Conservation (phyloP, 2,888 invertebrate species). For the Aphidius colemani region DNA sequence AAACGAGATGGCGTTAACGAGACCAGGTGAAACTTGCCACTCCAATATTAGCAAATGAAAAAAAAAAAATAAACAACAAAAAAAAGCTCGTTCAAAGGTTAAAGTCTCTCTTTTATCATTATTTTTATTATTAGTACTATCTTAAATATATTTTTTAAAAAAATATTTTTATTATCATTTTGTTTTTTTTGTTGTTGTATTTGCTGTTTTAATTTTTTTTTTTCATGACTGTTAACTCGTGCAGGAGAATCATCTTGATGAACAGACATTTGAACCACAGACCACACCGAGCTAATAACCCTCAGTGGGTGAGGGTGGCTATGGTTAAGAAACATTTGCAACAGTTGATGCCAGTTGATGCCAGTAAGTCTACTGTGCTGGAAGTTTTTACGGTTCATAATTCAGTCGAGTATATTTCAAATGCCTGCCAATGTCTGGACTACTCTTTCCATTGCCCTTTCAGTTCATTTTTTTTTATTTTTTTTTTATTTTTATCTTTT, state of each 20-base stretch:
- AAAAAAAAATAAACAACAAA: conserved; percentile 22
- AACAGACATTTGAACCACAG: conserved; percentile 52
- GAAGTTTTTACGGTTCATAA: conserved; percentile 59
- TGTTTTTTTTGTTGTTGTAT: conserved; percentile 26
- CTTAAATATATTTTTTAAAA: neutral
- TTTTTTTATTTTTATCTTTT: conserved; percentile 2
- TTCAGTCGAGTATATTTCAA: conserved; percentile 59
- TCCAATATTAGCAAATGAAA: conserved; percentile 42
- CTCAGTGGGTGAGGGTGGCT: conserved; percentile 51
- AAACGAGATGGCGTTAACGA: conserved; percentile 52
- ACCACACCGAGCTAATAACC: conserved; percentile 57
- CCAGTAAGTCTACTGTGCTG: conserved; percentile 34
- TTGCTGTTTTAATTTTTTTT: conserved; percentile 28
- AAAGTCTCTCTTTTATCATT: conserved; percentile 25
- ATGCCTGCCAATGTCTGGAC: conserved; percentile 54
- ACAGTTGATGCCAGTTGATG: conserved; percentile 29
- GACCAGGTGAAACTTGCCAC: conserved; percentile 39
- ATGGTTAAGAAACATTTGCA: conserved; percentile 50
- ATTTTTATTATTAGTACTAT: conserved; percentile 17
- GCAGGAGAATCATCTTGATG: conserved; percentile 39
- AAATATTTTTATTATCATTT: conserved; percentile 17
- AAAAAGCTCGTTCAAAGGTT: conserved; percentile 1
- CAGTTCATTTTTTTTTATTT: conserved; percentile 18
- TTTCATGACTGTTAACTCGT: conserved; percentile 37
- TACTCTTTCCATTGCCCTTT: conserved; percentile 17